These are phyloP conservation scores for Octonoba sinensis DNA, from an alignment of 2,888 invertebrate genomes.

Conservation along the genomic window DNA sequence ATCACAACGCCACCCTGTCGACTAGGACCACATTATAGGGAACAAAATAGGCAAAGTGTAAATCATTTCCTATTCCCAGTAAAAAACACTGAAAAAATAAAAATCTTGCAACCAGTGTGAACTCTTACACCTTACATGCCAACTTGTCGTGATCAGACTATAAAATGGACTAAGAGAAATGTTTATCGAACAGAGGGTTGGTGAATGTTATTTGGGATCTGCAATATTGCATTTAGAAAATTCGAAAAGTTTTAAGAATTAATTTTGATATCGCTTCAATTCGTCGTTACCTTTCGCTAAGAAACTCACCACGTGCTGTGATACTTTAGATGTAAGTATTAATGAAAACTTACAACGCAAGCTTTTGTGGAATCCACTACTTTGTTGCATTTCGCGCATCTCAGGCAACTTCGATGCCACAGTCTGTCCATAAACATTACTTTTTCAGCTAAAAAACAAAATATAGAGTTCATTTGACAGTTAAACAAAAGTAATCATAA, in stretches of 20 bases:
- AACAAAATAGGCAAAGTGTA: too few species aligned
- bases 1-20: too few species aligned
- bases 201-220: too few species aligned
- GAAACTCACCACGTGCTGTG: background rate
- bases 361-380: conserved; percentile 33
- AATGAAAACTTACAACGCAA: conserved; percentile 13
- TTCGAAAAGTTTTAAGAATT: background rate
- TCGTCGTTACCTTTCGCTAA: background rate
- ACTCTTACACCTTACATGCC: too few species aligned
- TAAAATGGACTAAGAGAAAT: too few species aligned
- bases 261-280: background rate
- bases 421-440: conserved; percentile 30
- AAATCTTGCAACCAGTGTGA: too few species aligned
- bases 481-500: background rate
- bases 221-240: background rate
- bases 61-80: too few species aligned
- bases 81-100: too few species aligned
- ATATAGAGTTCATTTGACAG: too few species aligned
- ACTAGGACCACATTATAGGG: too few species aligned
- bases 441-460: conserved; percentile 24
- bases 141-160: too few species aligned
- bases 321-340: background rate
- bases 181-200: too few species aligned
- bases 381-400: conserved; percentile 37
- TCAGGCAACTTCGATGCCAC: conserved; percentile 33